These are phyloP conservation scores for Thalassoma bifasciatum DNA, from an alignment of 2,113 vertebrate species.

Conservation along the genomic window DNA sequence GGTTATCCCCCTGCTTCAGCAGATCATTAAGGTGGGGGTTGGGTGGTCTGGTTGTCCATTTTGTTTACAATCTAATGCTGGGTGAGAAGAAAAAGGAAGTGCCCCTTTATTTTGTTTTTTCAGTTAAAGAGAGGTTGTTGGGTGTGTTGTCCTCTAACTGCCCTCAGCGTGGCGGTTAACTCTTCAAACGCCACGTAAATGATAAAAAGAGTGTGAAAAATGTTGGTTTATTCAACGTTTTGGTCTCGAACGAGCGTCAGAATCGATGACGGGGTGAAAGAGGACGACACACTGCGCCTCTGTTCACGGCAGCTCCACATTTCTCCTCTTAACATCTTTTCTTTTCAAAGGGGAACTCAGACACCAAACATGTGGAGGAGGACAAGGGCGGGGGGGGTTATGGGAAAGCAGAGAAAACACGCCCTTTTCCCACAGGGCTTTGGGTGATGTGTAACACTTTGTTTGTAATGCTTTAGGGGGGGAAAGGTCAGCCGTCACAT, in stretches of 20 bases:
- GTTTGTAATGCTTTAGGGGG: slow-evolving; percentile 19
- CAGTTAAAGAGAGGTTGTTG: background rate
- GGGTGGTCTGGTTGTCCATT: slow-evolving; percentile 4
- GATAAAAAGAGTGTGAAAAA: no score
- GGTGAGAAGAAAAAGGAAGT: slow-evolving; percentile 4
- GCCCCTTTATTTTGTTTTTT: background rate
- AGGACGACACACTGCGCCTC: slow-evolving; percentile 1
- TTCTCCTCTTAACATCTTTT: background rate
- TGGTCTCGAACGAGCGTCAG: accelerated
- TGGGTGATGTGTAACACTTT: slow-evolving; percentile 21
- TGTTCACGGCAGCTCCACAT: slow-evolving; percentile 37
- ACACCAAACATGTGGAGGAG: background rate
- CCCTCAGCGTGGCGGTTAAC: background rate
- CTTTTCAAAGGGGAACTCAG: background rate
- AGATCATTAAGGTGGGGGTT: background rate
- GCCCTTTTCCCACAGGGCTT: slow-evolving; percentile 21
- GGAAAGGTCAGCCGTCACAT: slow-evolving; percentile 4
- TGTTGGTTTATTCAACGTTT: background rate
- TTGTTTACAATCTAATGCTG: slow-evolving; percentile 61
- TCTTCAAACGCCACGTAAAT: background rate
- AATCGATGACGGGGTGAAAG: background rate
- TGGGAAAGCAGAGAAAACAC: slow-evolving; percentile 9
- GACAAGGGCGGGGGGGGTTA: background rate
- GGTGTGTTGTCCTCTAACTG: slow-evolving; percentile 4
- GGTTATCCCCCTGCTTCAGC: slow-evolving; percentile 10